Base-by-base conservation (phyloP, 2,797 vertebrate genomes). In the Distichodus sexfasciatus region DNA sequence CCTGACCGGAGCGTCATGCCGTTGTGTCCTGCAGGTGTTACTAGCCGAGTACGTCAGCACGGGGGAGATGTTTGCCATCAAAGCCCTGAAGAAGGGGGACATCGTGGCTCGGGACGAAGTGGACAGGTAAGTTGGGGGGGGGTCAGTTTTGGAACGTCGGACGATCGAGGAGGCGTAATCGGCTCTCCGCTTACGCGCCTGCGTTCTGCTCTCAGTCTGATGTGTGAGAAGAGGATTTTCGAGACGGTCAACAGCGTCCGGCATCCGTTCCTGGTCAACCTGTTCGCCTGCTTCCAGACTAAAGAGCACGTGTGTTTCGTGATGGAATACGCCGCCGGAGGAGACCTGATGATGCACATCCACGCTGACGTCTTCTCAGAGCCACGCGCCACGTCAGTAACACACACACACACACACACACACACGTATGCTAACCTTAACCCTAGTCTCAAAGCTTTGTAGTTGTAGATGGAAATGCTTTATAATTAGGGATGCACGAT, bases 321-420 rank as follows among this genome's bases (percentile, higher is more conserved):
- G 76, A 99, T 99, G 97, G 97, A 99, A 82, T 99, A 98, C 35
- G 96, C 97, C 8, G 95, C 97, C 2, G 97, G 97, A 31, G 97
- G 97, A 19, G 96, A 98, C 84, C 91, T 98, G 65, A 99, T 98
- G 96, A 98, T 98, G 97, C 97, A 98, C 88, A 99, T 99, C 80
- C 96, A 98, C 47, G 95, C 96, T 0, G 96, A 98, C 40, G 97
- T 99, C 66, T 98, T 99, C 90, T 95, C 94, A 43, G 96, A 98
- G 82, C 91, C 94, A 6, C 91, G 97, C 77, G 95, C 95, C 80
- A 91, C 95, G 96, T 99, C 87, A 96, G 96, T 93, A 76, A 71
- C 11, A 19, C 55, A 38, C 36, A 44, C 6, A 4, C n/a, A 3
- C 11, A 61, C 26, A 14, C 14, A 4, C 23, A 21, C 26, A n/a